phyloP scores from a whole-genome alignment of 2,113 vertebrate genomes.

The Eulacestoma nigropectus region DNA sequence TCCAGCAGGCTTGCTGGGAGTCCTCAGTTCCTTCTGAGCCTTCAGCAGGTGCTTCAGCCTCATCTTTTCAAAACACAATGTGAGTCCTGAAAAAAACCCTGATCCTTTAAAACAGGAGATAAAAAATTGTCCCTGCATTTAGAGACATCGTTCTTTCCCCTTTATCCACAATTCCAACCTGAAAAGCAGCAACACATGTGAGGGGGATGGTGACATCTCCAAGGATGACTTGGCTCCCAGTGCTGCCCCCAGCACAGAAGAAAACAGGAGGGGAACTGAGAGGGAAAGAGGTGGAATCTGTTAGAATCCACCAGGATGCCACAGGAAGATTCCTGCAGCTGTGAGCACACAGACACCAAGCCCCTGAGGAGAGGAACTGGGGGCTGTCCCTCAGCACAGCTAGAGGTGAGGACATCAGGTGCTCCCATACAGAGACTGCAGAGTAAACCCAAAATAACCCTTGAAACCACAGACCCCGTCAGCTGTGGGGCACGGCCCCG shows the following conservation, averaged over 20 bases:
- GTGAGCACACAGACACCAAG: background rate
- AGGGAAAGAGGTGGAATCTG: background rate
- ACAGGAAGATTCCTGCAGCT: background rate
- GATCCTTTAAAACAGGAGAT: background rate
- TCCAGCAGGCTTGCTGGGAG: background rate
- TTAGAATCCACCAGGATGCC: background rate
- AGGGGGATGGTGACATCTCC: rapidly evolving
- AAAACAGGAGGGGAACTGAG: rapidly evolving
- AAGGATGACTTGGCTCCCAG: background rate
- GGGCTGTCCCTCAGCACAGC: background rate
- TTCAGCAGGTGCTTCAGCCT: background rate
- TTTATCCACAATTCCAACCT: rapidly evolving
- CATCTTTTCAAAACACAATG: background rate
- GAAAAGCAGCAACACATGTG: rapidly evolving
- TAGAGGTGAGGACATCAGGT: background rate
- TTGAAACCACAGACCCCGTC: background rate
- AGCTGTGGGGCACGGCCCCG: background rate
- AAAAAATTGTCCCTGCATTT: rapidly evolving
- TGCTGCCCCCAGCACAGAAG: background rate
- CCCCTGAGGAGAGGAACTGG: background rate
- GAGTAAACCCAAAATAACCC: too few relatives aligned
- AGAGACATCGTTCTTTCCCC: rapidly evolving
- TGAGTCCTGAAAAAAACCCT: rapidly evolving
- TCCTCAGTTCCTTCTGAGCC: background rate
- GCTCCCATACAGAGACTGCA: background rate